Conservation (phyloP, 2,888 invertebrate genomes). For the Ennomos quercinarius region DNA sequence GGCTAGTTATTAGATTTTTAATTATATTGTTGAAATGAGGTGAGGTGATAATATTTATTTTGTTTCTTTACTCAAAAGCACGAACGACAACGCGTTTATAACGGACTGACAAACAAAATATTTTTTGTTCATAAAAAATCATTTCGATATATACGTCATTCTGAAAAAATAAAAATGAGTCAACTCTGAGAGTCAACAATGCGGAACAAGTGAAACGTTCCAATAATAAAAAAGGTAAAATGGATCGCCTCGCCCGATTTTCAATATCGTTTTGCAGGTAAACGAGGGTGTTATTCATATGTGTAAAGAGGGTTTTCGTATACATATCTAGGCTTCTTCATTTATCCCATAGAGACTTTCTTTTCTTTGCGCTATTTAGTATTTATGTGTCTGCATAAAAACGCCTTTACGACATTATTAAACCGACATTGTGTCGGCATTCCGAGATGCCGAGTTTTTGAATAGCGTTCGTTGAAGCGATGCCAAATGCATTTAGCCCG, state of each 20-base stretch:
- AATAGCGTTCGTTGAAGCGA: conserved; percentile 29
- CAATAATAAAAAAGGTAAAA: conserved; percentile 74
- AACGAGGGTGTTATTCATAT: conserved; percentile 72
- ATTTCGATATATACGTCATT: conserved; percentile 70
- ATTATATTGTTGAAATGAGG: too few species aligned
- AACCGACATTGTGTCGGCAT: conserved; percentile 26
- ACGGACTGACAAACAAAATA: conserved; percentile 54
- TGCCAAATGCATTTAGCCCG: conserved; percentile 21
- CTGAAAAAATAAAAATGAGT: conserved; percentile 66
- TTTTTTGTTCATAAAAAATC: conserved; percentile 57
- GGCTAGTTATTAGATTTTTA: too few species aligned
- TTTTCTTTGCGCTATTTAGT: conserved; percentile 44
- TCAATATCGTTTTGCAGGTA: conserved; percentile 73
- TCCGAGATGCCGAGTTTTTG: conserved; percentile 27
- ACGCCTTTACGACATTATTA: conserved; percentile 31
- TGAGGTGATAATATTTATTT: conserved; percentile 43
- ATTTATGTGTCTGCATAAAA: conserved; percentile 38
- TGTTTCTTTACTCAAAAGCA: conserved; percentile 56
- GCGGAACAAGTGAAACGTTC: conserved; percentile 76
- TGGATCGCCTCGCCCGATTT: conserved; percentile 68
- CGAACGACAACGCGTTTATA: conserved; percentile 47
- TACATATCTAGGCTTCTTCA: conserved; percentile 52
- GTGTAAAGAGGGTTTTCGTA: conserved; percentile 62
- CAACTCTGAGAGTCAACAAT: conserved; percentile 70
- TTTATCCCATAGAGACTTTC: conserved; percentile 47